Evolutionary conservation across 2,888 invertebrate species (phyloP).

Genomic region (Machimus rusticus): DNA sequence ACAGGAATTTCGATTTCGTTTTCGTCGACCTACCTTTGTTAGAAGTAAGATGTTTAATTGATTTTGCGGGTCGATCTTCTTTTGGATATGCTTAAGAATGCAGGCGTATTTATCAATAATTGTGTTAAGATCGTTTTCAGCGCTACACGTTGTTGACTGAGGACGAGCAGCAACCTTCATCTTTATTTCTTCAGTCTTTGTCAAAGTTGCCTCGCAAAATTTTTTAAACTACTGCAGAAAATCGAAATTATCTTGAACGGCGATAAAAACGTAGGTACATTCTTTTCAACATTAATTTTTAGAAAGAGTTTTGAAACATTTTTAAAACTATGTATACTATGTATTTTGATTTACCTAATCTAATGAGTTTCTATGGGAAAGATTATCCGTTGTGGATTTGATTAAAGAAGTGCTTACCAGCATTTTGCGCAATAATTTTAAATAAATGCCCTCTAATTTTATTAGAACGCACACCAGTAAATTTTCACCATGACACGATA

Average conservation of each 20-base stretch:
- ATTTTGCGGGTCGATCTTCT: neutral
- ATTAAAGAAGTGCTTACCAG: neutral
- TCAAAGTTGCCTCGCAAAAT: constrained; percentile 96
- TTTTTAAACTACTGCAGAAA: constrained; percentile 99
- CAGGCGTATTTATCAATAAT: neutral
- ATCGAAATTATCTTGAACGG: constrained; percentile 99
- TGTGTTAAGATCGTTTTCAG: neutral
- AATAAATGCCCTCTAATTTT: neutral
- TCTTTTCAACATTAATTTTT: constrained; percentile 98
- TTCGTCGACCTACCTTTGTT: neutral
- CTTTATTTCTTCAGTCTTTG: neutral
- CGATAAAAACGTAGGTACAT: too few relatives aligned
- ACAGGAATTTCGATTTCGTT: neutral
- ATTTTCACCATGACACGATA: too few relatives aligned
- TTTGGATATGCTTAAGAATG: neutral
- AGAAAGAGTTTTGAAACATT: constrained; percentile 96
- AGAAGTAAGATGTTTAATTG: neutral
- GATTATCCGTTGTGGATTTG: neutral
- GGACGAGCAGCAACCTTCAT: neutral
- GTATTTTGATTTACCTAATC: neutral
- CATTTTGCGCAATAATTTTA: neutral
- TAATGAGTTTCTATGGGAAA: neutral
- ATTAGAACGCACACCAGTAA: too few relatives aligned
- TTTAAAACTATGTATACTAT: constrained; percentile 75
- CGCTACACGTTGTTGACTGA: neutral